Evolutionary conservation across 1,140 invertebrate genomes (phyloP).

Genomic region (Neuroterus valhalla): DNA sequence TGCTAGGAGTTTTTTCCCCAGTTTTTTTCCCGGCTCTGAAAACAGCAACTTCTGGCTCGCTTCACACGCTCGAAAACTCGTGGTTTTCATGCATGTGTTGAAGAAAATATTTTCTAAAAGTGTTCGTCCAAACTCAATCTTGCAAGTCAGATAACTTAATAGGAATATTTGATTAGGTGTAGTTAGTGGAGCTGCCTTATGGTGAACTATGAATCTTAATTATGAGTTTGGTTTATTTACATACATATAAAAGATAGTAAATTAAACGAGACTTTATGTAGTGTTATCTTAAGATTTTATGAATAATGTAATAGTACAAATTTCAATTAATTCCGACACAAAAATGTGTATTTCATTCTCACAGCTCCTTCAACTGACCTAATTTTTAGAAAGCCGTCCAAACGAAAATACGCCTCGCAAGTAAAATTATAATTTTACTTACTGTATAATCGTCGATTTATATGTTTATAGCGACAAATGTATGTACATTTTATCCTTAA

Average conservation of each 20-base stretch:
- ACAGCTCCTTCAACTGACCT: conserved; percentile 5
- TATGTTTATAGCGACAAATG: conserved; percentile 9
- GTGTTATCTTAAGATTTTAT: neutral
- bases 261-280: too few relatives aligned
- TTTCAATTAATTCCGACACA: neutral
- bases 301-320: conserved; percentile 22
- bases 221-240: conserved; percentile 45
- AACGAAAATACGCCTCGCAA: conserved; percentile 2
- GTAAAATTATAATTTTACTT: neutral
- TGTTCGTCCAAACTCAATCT: conserved; percentile 4
- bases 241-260: conserved; percentile 9
- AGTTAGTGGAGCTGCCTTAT: neutral
- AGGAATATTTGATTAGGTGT: neutral
- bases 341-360: neutral
- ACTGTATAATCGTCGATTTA: conserved; percentile 15
- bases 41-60: too few relatives aligned
- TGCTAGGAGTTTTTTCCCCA: too few relatives aligned
- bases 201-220: neutral
- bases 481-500: conserved; percentile 3
- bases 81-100: too few relatives aligned
- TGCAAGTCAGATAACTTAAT: conserved; percentile 1
- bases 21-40: too few relatives aligned
- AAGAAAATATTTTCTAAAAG: conserved; percentile 17
- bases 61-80: too few relatives aligned
- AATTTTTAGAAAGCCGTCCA: conserved; percentile 38